phyloP scores from a whole-genome alignment of 2,113 vertebrate genomes.

The Phaetusa simplex region DNA sequence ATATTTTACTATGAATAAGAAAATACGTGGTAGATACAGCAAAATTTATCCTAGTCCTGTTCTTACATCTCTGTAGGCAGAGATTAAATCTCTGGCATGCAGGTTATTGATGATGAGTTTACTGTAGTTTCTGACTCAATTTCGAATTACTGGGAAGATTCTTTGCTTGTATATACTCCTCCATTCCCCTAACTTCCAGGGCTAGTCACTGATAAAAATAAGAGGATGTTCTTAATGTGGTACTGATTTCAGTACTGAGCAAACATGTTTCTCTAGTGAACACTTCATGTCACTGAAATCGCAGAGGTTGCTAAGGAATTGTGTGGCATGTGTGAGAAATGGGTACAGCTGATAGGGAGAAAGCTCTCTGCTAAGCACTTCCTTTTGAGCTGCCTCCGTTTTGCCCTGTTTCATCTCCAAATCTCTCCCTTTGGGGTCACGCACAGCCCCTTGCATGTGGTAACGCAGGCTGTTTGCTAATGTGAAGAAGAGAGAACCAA shows the following conservation, averaged over 20 bases:
- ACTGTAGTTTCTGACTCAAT: neutral
- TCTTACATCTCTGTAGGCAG: neutral
- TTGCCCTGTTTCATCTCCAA: neutral
- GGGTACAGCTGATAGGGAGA: neutral
- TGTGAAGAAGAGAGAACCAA: neutral
- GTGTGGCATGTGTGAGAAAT: neutral
- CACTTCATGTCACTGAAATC: neutral
- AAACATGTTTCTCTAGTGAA: neutral
- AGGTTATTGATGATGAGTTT: neutral
- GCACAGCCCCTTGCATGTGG: neutral
- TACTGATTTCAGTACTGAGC: neutral
- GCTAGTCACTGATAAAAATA: neutral
- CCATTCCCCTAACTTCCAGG: neutral
- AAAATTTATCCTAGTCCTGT: neutral
- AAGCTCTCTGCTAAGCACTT: neutral
- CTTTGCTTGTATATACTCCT: neutral
- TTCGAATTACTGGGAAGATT: neutral
- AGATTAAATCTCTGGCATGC: neutral
- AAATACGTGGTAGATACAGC: neutral
- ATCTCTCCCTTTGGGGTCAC: neutral
- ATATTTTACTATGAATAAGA: conserved; percentile 62
- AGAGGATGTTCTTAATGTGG: neutral
- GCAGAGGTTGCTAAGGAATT: neutral
- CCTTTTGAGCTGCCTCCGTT: neutral
- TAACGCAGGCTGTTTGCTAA: neutral